These are phyloP conservation scores for Oryzias dopingdopingensis DNA, from an alignment of 2,797 vertebrate genomes.

Conservation along the genomic window DNA sequence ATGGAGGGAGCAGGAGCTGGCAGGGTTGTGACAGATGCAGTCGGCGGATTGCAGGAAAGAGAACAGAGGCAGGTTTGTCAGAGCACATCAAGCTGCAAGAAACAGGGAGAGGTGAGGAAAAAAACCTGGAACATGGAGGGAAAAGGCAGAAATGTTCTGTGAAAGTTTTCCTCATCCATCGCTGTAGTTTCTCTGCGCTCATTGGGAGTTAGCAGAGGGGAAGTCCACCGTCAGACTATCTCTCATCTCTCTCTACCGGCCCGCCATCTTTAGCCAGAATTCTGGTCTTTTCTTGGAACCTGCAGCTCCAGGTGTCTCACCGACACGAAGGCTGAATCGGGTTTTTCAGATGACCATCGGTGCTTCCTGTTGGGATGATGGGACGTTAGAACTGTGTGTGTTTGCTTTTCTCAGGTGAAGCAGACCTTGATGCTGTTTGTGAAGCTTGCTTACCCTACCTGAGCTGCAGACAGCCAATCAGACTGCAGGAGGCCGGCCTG, in stretches of 20 bases:
- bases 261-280: neutral
- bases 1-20: slow-evolving; percentile 44
- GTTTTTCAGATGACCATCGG: no score
- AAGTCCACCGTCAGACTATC: slow-evolving; percentile 29
- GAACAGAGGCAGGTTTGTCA: slow-evolving; percentile 14
- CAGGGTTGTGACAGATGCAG: slow-evolving; percentile 38
- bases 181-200: slow-evolving; percentile 49
- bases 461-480: slow-evolving; percentile 86
- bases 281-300: neutral
- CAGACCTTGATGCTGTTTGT: slow-evolving; percentile 85
- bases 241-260: slow-evolving; percentile 13
- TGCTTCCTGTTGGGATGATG: neutral
- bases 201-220: slow-evolving; percentile 48
- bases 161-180: slow-evolving; percentile 33
- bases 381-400: neutral
- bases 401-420: slow-evolving; percentile 80
- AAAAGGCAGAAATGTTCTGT: slow-evolving; percentile 37
- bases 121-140: slow-evolving; percentile 7
- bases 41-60: slow-evolving; percentile 9
- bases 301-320: slow-evolving; percentile 1
- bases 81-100: slow-evolving; percentile 13
- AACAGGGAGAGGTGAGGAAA: slow-evolving; percentile 7
- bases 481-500: slow-evolving; percentile 87
- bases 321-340: no score
- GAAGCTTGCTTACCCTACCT: slow-evolving; percentile 90